phyloP scores from a whole-genome alignment of 1,140 invertebrate species.

The Dendroctonus ponderosae region DNA sequence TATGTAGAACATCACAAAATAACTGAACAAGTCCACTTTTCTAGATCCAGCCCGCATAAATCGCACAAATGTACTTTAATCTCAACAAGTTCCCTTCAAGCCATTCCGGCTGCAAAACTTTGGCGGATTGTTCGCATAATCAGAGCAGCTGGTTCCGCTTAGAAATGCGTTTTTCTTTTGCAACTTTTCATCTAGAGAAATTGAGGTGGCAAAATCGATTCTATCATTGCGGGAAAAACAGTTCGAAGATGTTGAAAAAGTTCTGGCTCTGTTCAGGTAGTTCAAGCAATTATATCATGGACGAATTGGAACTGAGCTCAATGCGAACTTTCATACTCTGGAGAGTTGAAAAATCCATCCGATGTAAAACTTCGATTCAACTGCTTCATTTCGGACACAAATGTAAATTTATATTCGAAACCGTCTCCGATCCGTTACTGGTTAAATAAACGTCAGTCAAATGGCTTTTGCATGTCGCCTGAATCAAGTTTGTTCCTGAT shows the following conservation, averaged over 20 bases:
- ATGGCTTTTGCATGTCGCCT: slow-evolving; percentile 2
- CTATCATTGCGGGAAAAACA: neutral
- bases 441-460: slow-evolving; percentile 12
- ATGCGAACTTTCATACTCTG: too few species aligned
- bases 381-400: neutral
- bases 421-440: neutral
- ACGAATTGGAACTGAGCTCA: too few species aligned
- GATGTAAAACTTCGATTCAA: too few species aligned
- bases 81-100: too few species aligned
- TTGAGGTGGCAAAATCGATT: neutral
- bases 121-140: slow-evolving; percentile 1
- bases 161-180: neutral
- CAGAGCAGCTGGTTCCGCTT: neutral
- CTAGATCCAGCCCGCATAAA: too few species aligned
- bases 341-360: too few species aligned
- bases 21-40: too few species aligned
- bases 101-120: neutral
- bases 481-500: slow-evolving; percentile 13
- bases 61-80: too few species aligned
- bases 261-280: too few species aligned
- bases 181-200: neutral
- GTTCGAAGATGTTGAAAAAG: too few species aligned
- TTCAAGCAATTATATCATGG: too few species aligned
- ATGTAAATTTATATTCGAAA: slow-evolving; percentile 10
- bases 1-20: too few species aligned